Evolutionary conservation across 2,888 invertebrate species (phyloP), one percentile per base, ranked within the genome.

Genomic region (Idaea straminata): DNA sequence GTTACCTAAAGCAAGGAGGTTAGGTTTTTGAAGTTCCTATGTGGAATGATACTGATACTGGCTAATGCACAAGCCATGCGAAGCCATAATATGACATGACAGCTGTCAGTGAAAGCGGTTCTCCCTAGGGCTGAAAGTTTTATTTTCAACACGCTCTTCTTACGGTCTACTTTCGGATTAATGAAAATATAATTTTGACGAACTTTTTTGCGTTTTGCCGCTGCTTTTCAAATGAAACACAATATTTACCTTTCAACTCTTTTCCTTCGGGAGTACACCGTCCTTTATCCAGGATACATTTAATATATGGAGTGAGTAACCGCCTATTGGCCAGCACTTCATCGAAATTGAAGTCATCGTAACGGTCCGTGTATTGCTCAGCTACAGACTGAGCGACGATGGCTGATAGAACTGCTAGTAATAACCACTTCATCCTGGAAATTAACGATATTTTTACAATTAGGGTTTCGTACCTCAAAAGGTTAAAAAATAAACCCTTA

Each of bases 251-350:
- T 93, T 95, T 96, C 0, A 96, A 82, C 85, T 95, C 95, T 74
- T 93, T 94, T 66, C 94, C 96, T 79, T 96, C 96, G 4, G 96
- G 92, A 0, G 95, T 95, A 79, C 96, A 96, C 4, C 82, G 79
- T 15, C 95, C 95, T 64, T 90, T 86, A 0, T 94, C 94, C 75
- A 96, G 85, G 61, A 96, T 81, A 75, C 96, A 97, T 68, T 95
- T 95, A 34, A 96, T 84, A 76, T 96, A 96, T 59, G 95, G 94
- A 61, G 93, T 88, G 5, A 96, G 83, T 38, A 96, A 85, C 66
- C 96, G 93, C 35, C 94, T 94, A 80, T 95, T 96, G 0, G 78
- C 83, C n/a, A 96, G 79, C 67, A 96, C 94, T 75, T 95, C 94
- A 62, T 96, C 95, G 63, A 96, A 73, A 78, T 96, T 93, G 57